Conservation (phyloP, 2,888 invertebrate species). For the Busseola fusca region DNA sequence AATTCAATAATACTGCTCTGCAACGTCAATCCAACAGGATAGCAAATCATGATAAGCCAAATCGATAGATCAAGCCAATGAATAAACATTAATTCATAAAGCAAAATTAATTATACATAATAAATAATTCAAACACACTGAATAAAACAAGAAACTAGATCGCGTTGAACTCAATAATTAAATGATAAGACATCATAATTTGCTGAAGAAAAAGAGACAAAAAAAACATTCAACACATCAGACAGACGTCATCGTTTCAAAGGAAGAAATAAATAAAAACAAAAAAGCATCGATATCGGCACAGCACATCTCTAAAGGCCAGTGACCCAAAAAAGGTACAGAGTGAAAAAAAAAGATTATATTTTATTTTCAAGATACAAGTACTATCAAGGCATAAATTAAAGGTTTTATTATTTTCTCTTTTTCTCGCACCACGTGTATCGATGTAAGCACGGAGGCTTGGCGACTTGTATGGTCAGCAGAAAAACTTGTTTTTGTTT, state of each 20-base stretch:
- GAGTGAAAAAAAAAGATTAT: slow-evolving; percentile 78
- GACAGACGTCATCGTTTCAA: slow-evolving; percentile 60
- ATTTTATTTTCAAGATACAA: slow-evolving; percentile 88
- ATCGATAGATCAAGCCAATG: slow-evolving; percentile 33
- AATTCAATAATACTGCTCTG: background rate
- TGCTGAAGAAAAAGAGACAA: slow-evolving; percentile 35
- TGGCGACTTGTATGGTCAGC: slow-evolving; percentile 75
- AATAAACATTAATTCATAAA: slow-evolving; percentile 42
- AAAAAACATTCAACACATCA: slow-evolving; percentile 52
- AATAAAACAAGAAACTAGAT: slow-evolving; percentile 47
- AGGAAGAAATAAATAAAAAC: slow-evolving; percentile 48
- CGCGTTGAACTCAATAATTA: slow-evolving; percentile 39
- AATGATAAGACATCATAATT: slow-evolving; percentile 56
- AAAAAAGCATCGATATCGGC: slow-evolving; percentile 69
- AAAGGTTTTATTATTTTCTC: slow-evolving; percentile 87
- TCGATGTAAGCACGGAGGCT: slow-evolving; percentile 77
- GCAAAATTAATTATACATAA: slow-evolving; percentile 30
- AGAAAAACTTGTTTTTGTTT: slow-evolving; percentile 67
- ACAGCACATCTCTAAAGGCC: slow-evolving; percentile 81
- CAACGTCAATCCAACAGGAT: slow-evolving; percentile 9
- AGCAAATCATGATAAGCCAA: slow-evolving; percentile 32
- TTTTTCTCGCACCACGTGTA: slow-evolving; percentile 86
- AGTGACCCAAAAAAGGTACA: slow-evolving; percentile 84
- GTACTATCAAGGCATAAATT: slow-evolving; percentile 89
- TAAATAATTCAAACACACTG: slow-evolving; percentile 41